phyloP scores from a whole-genome alignment of 2,888 invertebrate genomes.

The Volucella inflata region DNA sequence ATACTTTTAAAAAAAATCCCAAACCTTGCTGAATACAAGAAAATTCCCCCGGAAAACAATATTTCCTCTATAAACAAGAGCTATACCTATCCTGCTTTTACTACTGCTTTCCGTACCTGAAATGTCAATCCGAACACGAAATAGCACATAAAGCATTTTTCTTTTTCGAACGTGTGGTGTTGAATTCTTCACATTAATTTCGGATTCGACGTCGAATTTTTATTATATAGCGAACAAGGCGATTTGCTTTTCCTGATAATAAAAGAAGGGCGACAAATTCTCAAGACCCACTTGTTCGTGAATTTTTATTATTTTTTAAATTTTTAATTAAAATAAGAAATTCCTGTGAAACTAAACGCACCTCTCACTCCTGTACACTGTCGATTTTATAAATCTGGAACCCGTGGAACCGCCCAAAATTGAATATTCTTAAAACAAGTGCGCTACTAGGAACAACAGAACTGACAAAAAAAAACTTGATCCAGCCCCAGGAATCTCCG shows the following conservation, averaged over 20 bases:
- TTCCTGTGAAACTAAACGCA: conserved; percentile 33
- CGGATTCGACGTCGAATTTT: conserved; percentile 65
- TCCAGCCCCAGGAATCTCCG: conserved; percentile 60
- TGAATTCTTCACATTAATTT: not conserved
- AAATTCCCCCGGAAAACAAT: conserved; percentile 16
- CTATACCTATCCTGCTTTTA: conserved; percentile 35
- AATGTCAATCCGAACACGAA: conserved; percentile 19
- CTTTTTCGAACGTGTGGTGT: conserved; percentile 17
- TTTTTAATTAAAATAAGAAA: conserved; percentile 64
- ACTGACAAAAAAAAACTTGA: conserved; percentile 57
- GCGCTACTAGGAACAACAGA: conserved; percentile 59
- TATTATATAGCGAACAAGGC: conserved; percentile 50
- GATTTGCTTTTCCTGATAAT: conserved; percentile 68
- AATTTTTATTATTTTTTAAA: conserved; percentile 62
- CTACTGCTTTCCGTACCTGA: not conserved
- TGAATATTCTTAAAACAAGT: conserved; percentile 67
- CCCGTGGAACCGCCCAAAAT: conserved; percentile 72
- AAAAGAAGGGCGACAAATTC: conserved; percentile 70
- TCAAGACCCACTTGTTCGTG: conserved; percentile 65
- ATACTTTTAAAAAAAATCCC: not conserved
- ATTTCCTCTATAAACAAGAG: not conserved
- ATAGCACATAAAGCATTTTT: not conserved
- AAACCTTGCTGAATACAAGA: not conserved
- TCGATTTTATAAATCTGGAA: conserved; percentile 52
- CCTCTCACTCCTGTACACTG: conserved; percentile 19